Conservation (phyloP, 1,140 invertebrate genomes). For the Myzus persicae region DNA sequence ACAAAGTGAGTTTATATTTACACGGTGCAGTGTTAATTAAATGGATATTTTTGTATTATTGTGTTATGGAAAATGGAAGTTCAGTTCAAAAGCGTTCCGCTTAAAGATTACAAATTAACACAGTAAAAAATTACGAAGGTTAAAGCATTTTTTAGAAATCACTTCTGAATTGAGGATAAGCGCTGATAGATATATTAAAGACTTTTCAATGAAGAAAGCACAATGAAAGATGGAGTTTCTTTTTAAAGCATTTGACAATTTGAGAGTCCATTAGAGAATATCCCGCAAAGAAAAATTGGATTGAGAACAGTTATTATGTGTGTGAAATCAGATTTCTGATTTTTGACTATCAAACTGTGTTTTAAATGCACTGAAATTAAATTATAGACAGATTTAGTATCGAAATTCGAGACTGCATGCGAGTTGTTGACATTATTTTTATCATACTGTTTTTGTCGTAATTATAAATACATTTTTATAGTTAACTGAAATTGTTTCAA, state of each 20-base stretch:
- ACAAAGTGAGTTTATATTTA: background rate
- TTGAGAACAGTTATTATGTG: background rate
- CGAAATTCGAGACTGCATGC: too few species aligned
- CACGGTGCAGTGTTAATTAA: background rate
- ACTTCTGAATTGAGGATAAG: background rate
- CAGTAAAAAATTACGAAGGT: too few species aligned
- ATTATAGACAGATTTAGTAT: too few species aligned
- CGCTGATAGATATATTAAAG: background rate
- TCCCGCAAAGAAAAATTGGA: background rate
- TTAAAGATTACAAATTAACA: background rate
- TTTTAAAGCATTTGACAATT: background rate
- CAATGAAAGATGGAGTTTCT: background rate
- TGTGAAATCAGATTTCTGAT: background rate
- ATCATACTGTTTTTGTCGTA: too few species aligned
- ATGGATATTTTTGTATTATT: background rate
- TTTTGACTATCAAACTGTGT: background rate
- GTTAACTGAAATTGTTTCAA: too few species aligned
- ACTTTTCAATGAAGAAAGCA: background rate
- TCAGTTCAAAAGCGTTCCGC: background rate
- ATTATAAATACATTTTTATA: too few species aligned
- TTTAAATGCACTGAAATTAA: too few species aligned
- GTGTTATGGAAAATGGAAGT: background rate
- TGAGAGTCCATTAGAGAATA: background rate
- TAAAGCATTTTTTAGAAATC: background rate
- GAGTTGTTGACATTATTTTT: too few species aligned